A percentile compares a stretch with the other conserved stretches of the same genome.
Conservation (phyloP, 2,113 vertebrate genomes). For the Erythrocebus patas region DNA sequence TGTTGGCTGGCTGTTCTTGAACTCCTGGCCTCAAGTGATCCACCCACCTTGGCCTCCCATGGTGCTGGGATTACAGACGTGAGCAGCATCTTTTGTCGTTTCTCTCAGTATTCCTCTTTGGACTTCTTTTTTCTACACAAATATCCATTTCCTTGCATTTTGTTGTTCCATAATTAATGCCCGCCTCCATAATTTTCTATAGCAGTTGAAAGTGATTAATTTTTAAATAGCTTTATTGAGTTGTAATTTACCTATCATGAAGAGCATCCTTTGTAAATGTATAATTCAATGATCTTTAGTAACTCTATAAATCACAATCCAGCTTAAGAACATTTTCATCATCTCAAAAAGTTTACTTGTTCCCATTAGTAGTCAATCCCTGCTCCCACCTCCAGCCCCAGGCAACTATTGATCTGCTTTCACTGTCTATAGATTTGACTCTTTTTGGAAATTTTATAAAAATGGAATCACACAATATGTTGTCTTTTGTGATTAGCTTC, state of each 20-base stretch:
- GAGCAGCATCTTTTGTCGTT: background rate
- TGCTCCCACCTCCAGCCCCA: background rate
- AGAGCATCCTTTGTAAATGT: background rate
- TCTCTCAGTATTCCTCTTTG: background rate
- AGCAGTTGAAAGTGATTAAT: background rate
- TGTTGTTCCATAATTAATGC: background rate
- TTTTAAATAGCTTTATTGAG: background rate
- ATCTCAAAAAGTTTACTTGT: background rate
- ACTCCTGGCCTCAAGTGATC: too few relatives aligned
- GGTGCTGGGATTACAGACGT: too few relatives aligned
- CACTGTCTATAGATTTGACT: background rate
- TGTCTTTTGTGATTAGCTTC: background rate
- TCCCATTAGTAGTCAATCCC: background rate
- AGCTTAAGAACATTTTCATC: background rate
- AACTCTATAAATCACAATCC: background rate
- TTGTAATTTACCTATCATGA: background rate
- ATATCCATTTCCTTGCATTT: background rate
- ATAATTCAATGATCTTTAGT: background rate
- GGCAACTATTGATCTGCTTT: background rate
- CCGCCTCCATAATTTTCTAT: background rate
- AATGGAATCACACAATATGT: background rate
- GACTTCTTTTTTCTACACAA: background rate
- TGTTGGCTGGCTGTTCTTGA: too few relatives aligned
- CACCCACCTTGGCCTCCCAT: too few relatives aligned
- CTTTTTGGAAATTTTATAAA: background rate